Conservation (phyloP, 2,113 vertebrate species). For the Brienomyrus longianalis region DNA sequence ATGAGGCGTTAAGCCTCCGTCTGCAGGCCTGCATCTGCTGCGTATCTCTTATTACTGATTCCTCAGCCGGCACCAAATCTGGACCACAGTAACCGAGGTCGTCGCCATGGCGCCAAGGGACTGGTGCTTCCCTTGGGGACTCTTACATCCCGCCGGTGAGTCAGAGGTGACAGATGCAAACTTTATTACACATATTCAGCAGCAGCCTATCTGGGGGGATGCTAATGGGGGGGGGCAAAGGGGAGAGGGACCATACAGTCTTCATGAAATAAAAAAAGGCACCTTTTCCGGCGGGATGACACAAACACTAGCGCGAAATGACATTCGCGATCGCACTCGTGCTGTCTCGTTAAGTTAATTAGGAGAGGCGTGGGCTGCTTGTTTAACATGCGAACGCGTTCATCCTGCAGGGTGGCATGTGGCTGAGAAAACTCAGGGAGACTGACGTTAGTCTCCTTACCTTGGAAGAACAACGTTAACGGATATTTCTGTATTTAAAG, state of each 20-base stretch:
- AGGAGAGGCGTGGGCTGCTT: slow-evolving; percentile 62
- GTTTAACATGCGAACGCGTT: slow-evolving; percentile 61
- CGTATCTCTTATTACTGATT: background rate
- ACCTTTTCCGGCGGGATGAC: slow-evolving; percentile 31
- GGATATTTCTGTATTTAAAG: background rate
- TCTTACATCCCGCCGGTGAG: background rate
- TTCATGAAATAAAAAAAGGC: slow-evolving; percentile 77
- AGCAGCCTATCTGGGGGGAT: background rate
- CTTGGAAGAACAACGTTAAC: background rate
- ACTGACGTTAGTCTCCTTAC: background rate
- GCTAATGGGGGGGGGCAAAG: background rate
- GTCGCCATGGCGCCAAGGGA: background rate
- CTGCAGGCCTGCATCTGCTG: background rate
- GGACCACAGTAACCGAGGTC: background rate
- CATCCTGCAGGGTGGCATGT: background rate
- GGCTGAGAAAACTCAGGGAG: background rate
- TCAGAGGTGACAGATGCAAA: background rate
- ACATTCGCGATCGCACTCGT: slow-evolving; percentile 67
- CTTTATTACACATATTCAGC: background rate
- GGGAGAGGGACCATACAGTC: slow-evolving; percentile 54
- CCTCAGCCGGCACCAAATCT: background rate
- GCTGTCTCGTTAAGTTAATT: slow-evolving; percentile 65
- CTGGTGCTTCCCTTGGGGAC: background rate
- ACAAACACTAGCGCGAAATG: slow-evolving; percentile 63
- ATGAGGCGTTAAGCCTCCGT: background rate